Conservation (phyloP, 2,888 invertebrate species). For the Kryphioiulus occultus region DNA sequence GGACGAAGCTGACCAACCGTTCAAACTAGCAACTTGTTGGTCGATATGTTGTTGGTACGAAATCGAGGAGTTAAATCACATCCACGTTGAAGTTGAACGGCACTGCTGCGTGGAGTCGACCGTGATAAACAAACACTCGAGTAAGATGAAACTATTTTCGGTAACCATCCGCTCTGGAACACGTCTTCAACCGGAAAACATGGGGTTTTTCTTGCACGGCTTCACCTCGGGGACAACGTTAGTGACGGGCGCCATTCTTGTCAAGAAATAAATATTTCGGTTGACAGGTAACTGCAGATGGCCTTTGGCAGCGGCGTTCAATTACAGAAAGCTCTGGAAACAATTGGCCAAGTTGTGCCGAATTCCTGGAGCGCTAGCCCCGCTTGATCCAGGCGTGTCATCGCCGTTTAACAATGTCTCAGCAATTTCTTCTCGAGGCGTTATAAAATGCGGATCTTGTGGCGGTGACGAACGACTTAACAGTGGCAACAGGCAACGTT, state of each 20-base stretch:
- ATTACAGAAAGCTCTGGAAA: not conserved
- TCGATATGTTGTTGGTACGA: not conserved
- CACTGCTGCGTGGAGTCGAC: not conserved
- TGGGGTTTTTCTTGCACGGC: no score
- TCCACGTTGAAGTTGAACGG: no score
- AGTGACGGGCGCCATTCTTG: not conserved
- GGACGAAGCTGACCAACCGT: not conserved
- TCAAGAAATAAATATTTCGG: not conserved
- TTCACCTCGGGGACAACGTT: not conserved
- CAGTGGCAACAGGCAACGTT: conserved; percentile 20
- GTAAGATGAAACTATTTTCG: not conserved
- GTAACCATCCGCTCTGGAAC: not conserved
- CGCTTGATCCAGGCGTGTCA: not conserved
- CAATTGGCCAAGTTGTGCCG: not conserved
- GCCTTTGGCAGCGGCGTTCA: not conserved
- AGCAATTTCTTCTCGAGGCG: not conserved
- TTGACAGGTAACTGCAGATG: not conserved
- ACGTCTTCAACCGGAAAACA: no score
- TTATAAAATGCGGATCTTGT: not conserved
- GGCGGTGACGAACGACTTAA: not conserved
- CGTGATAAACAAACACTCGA: not conserved
- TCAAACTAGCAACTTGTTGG: not conserved
- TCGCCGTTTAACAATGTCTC: not conserved
- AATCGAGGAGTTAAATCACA: no score
- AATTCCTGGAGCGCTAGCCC: not conserved